Base-by-base conservation (phyloP, 2,888 invertebrate genomes). In the Strigamia crassipes region DNA sequence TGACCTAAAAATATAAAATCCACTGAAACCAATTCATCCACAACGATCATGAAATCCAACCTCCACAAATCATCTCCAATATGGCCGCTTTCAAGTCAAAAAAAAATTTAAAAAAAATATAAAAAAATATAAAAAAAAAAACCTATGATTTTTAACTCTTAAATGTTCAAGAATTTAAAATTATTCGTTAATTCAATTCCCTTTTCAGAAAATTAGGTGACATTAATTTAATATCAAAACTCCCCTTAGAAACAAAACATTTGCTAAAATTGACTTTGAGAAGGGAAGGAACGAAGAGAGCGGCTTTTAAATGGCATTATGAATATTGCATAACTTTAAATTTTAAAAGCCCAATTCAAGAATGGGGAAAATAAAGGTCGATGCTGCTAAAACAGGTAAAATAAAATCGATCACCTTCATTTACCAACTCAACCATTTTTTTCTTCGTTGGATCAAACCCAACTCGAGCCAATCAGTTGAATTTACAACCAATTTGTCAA, bases 401-500 rank as follows among this genome's bases (percentile, higher is more conserved):
- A 66, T 23, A 66, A 66, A 66, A 66, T 66, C 61, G 61, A 66
- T 66, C 61, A 66, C 12, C 61, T 1, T 66, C 61, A 66, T 66
- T 66, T 66, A 66, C 61, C 21, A 15, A 66, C 61, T 10, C 18
- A 2, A 66, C 46, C 6, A 21, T 66, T 66, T 23, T 66, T 66
- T 66, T 23, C 18, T 21, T 12, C 61, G 1, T 66, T 66, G 61
- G 61, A 66, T 66, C 61, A 23, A 21, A 66, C 61, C 61, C 61
- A 66, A 23, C 61, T 23, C 61, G 61, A 66, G 18, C 61, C 61
- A 66, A 66, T 66, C 61, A 66, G 21, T 1, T 21, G 12, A 66
- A 66, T 66, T 66, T 66, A 66, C 61, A 66, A 21, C 61, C 61
- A 66, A 66, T 66, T 66, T 66, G 61, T 66, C 23, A 66, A 23